Evolutionary conservation across 2,888 invertebrate species (phyloP), one percentile per base, ranked within the genome.

Genomic region (Busseola fusca): DNA sequence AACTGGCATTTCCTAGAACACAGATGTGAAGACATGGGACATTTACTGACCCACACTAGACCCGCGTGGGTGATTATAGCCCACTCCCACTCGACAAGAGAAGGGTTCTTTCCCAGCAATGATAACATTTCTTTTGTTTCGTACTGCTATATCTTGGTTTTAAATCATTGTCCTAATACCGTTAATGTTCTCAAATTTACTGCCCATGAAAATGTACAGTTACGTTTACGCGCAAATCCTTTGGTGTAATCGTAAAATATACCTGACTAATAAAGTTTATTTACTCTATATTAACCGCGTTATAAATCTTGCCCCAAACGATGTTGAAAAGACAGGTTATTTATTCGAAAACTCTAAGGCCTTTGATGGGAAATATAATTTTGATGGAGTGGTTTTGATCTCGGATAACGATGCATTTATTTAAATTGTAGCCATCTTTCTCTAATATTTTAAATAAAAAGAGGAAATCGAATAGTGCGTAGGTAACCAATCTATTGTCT

Each of bases 311-410:
- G 58, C 37, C 34, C 64, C 37, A 72, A 82, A 79, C 74, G 72
- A 21, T 72, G 30, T 59, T 54, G 30, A 18, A 30, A 58, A 62
- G 48, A 37, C 64, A 68, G 40, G 52, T 63, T 70, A 58, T 81
- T 72, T 75, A 69, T 59, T 57, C 10, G 10, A 6, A 42, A 50
- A 34, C 40, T 59, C n/a, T 62, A 74, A 76, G 34, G 66, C 45
- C 68, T 72, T 81, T 81, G 72, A 75, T 74, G 81, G 72, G 16
- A 72, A 69, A 72, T 78, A 81, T 81, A 27, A 77, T 67, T 73
- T 69, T 77, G 64, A 69, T 77, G 12, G 56, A 73, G 30, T 60
- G 48, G 34, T 63, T 52, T 7, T 5, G 7, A 42, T 48, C 12
- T n/a, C 37, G 14, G 42, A 3, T 66, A 69, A 64, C n/a, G 64